Evolutionary conservation across 2,888 invertebrate genomes (phyloP), one percentile per base, ranked within the genome.

Genomic region (Phanerotoma sp.): DNA sequence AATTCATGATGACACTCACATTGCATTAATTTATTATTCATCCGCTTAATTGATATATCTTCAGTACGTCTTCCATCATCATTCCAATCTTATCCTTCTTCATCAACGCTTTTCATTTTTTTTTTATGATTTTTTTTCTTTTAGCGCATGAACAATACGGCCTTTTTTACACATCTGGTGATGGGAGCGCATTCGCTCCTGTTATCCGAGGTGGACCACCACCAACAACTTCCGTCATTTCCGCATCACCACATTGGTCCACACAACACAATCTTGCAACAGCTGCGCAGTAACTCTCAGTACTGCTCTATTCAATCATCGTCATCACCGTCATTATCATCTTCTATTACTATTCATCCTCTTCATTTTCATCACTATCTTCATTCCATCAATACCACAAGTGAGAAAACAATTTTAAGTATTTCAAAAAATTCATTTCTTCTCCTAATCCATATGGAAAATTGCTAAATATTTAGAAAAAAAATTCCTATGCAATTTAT

Each of bases 211-310:
- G 25, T 25, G 25, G 25, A 25, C 25, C 25, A 71, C 74, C 77
- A 71, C 74, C 77, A 75, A 78, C 78, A 68, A 76, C 76, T 74
- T 74, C 77, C 70, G 74, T 75, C 69, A 75, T 20, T 18, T 16
- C 20, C 18, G 16, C 38, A 38, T 38, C 74, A 71, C 74, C 78
- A 74, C 77, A 74, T 82, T 83, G 81, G 80, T 79, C 79, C 80
- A 82, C 76, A 73, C 78, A 83, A 83, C 79, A 84, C 83, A 72
- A 77, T 69, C 76, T 75, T 69, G 77, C 84, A 82, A 80, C 83
- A 81, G 71, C 83, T 79, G 77, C 84, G 82, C 78, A 82, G 82
- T 79, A 84, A 82, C 77, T 66, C 66, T 70, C 60, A 63, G 65
- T 65, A 60, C 66, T 63, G 60, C 59, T 57, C 66, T 66, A 65